Conservation (phyloP, 2,797 vertebrate genomes). For the Syngnathus acus region DNA sequence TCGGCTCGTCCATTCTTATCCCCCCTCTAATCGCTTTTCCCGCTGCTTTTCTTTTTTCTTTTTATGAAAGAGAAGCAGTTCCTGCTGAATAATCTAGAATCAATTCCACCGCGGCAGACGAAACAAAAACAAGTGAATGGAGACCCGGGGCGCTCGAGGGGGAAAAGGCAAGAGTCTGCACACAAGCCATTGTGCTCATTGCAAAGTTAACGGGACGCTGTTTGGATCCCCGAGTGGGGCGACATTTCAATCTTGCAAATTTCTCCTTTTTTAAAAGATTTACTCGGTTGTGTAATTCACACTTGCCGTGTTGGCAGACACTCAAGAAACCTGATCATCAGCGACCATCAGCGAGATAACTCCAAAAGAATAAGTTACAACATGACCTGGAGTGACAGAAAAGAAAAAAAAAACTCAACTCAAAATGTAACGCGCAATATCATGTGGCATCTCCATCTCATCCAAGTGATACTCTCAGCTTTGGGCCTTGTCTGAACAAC, state of each 20-base stretch:
- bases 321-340: too few species aligned
- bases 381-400: not conserved
- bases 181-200: not conserved
- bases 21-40: constrained; percentile 43
- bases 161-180: not conserved
- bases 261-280: too few species aligned
- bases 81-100: constrained; percentile 73
- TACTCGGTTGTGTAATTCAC: too few species aligned
- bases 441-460: not conserved
- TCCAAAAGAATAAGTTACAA: not conserved
- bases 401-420: not conserved
- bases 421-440: not conserved
- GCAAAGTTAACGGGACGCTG: not conserved
- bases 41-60: constrained; percentile 22
- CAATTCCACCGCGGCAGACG: constrained; percentile 57
- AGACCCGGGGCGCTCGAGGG: constrained; percentile 18
- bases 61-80: constrained; percentile 67
- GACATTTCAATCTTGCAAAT: too few species aligned
- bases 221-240: not conserved
- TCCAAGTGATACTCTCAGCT: not conserved
- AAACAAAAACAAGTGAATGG: constrained; percentile 64
- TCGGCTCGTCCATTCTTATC: constrained; percentile 50
- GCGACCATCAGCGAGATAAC: too few species aligned
- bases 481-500: constrained; percentile 2
- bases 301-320: not conserved